Base-by-base conservation (phyloP, 23 tunicate species). In the Phallusia fumigata region DNA sequence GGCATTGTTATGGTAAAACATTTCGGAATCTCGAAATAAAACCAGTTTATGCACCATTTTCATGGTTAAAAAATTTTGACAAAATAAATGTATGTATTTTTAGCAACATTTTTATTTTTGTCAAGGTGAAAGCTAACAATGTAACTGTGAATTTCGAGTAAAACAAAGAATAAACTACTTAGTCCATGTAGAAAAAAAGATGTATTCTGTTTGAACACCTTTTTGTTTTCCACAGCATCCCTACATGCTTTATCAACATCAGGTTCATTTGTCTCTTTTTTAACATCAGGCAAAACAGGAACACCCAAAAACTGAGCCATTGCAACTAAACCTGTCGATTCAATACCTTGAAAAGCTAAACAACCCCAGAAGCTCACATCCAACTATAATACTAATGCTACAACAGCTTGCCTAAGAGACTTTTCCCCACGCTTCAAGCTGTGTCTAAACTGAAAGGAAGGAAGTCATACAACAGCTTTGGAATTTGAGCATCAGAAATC, bases 211-310 rank as follows among this genome's bases (percentile, higher is more conserved):
- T n/a, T n/a, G n/a, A 58, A 58, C 69, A 58, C 69, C 69, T 58
- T 58, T 22, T 24, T 24, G 28, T 8, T 58, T 13, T 58, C 28
- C 26, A 58, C 13, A 5, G 69, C 35, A 21, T 74, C 77, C 30
- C 35, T 33, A 31, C 80, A 77, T 19, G 19, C 53, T 21, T 44
- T 45, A 36, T 77, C 80, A 36, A 77, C 80, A 77, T 77, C 80
- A 77, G 80, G 80, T 44, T 77, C 50, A 77, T 77, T 77, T 44
- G 24, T 16, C 24, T 36, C 53, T 36, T 77, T 36, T 40, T 77
- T 77, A 77, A 77, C 80, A 31, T 77, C 80, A 8, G 80, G 80
- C 10, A 77, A 36, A 77, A 77, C 35, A 18, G 80, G 80, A 18
- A 77, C 47, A 21, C 80, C 80, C 24, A 77, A 77, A 33, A 77